Evolutionary conservation across 2,888 invertebrate species (phyloP).

Genomic region (Nomada ferruginata): DNA sequence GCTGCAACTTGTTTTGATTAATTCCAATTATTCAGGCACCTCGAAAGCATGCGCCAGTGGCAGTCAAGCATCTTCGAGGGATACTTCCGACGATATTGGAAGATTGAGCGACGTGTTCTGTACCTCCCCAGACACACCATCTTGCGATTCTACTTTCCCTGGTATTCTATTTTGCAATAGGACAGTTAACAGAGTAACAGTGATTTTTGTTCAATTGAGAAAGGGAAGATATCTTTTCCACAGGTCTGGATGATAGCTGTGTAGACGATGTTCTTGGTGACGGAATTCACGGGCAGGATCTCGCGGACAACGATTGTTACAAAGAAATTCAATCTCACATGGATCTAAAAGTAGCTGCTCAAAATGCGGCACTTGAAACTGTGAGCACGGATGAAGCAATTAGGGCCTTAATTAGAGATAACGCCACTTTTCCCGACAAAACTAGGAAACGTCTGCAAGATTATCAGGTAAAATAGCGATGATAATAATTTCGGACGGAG

Average conservation of each 20-base stretch:
- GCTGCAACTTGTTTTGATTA: background rate
- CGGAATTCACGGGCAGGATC: conserved; percentile 84
- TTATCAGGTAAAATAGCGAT: conserved; percentile 75
- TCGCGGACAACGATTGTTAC: conserved; percentile 85
- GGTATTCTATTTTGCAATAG: conserved; percentile 60
- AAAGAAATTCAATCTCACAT: conserved; percentile 85
- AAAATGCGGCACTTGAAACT: conserved; percentile 72
- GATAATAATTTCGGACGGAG: background rate
- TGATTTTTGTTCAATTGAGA: background rate
- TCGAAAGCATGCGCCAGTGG: conserved; percentile 67
- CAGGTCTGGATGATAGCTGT: conserved; percentile 82
- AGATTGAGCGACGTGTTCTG: conserved; percentile 78
- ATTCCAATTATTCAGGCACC: conserved; percentile 41
- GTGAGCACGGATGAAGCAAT: conserved; percentile 80
- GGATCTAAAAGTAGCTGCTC: conserved; percentile 76
- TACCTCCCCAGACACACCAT: conserved; percentile 81
- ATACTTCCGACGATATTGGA: conserved; percentile 75
- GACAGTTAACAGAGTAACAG: background rate
- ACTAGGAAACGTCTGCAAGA: conserved; percentile 85
- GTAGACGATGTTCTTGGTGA: conserved; percentile 84
- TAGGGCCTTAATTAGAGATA: conserved; percentile 87
- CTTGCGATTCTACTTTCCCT: conserved; percentile 80
- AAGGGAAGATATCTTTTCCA: background rate
- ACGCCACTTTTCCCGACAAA: conserved; percentile 86
- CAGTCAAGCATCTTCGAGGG: conserved; percentile 72